A percentile compares a stretch with the other conserved stretches of the same genome.
These are phyloP conservation scores for Budorcas taxicolor DNA, from an alignment of 2,113 vertebrate genomes.

Conservation along the genomic window DNA sequence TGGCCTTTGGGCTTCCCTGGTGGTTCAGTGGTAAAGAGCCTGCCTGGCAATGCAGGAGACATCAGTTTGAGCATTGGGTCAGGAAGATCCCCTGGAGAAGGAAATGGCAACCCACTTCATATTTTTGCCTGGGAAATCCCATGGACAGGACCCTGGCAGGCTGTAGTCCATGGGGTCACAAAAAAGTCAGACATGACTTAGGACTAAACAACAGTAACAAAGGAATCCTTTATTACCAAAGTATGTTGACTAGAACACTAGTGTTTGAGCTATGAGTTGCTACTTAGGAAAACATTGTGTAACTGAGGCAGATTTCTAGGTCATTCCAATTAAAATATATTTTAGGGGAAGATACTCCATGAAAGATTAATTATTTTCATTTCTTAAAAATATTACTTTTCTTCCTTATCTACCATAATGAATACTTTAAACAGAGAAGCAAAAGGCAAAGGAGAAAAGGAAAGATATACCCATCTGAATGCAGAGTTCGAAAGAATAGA, in stretches of 20 bases:
- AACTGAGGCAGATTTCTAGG: neutral
- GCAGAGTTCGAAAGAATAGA: neutral
- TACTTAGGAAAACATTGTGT: neutral
- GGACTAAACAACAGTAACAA: neutral
- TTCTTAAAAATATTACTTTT: neutral
- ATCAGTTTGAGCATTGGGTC: neutral
- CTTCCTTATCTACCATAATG: neutral
- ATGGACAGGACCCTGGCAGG: neutral
- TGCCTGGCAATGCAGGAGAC: neutral
- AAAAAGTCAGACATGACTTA: neutral
- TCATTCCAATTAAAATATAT: neutral
- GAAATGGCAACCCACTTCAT: neutral
- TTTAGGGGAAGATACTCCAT: neutral
- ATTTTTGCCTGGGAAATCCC: neutral
- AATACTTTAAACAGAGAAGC: neutral
- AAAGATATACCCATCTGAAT: neutral
- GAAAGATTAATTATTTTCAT: neutral
- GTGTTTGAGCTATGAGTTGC: neutral
- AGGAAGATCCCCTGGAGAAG: neutral
- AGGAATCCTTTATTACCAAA: neutral
- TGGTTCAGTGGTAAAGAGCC: neutral
- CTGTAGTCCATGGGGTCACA: neutral
- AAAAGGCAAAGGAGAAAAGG: neutral
- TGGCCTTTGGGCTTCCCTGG: neutral
- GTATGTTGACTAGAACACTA: neutral